phyloP scores from a whole-genome alignment of 2,113 vertebrate genomes.

The Dromaius novaehollandiae region DNA sequence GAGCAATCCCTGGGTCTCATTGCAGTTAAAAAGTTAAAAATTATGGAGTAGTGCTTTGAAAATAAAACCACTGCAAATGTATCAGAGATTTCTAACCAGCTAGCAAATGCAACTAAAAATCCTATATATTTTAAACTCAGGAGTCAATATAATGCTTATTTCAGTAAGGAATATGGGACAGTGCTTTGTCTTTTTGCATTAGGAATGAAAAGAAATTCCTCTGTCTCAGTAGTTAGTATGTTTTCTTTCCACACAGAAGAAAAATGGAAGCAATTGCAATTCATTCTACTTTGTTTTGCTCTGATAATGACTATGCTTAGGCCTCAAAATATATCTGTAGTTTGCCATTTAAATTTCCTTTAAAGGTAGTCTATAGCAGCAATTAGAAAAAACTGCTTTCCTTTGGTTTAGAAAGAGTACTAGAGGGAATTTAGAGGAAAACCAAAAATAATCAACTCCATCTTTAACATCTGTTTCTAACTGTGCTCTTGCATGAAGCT shows the following conservation, averaged over 20 bases:
- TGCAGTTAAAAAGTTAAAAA: constrained; percentile 18
- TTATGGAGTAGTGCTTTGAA: background rate
- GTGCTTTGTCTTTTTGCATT: background rate
- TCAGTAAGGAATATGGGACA: background rate
- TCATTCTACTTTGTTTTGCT: background rate
- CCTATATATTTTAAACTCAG: background rate
- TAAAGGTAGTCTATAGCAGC: background rate
- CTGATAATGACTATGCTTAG: background rate
- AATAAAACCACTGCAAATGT: background rate
- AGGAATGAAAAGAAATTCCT: background rate
- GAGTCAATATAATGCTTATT: background rate
- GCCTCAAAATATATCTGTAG: background rate
- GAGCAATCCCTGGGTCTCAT: background rate
- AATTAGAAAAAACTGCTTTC: background rate
- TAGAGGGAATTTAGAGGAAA: constrained; percentile 10
- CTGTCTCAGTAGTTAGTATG: background rate
- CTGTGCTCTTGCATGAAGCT: background rate
- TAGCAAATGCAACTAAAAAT: background rate
- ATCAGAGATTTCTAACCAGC: background rate
- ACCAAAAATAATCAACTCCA: constrained; percentile 21
- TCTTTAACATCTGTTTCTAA: constrained; percentile 56
- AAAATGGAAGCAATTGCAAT: background rate
- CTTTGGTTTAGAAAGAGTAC: background rate
- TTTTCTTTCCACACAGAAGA: background rate
- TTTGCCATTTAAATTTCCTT: background rate